Evolutionary conservation across 2,113 vertebrate genomes (phyloP), one percentile per base, ranked within the genome.

Genomic region (Tautogolabrus adspersus): DNA sequence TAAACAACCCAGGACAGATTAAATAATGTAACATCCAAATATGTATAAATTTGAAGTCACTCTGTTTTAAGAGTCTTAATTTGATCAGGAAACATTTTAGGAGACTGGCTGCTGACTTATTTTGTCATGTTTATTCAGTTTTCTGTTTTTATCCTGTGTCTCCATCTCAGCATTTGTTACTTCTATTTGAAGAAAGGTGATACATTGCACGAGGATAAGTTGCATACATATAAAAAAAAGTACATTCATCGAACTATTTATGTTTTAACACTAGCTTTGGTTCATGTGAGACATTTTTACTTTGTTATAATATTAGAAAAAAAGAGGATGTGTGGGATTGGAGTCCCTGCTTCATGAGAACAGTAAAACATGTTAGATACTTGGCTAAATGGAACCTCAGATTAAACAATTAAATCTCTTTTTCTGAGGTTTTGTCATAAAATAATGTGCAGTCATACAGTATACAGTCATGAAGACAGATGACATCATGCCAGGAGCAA

Each of bases 211-310:
- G 5, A 7, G 10, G 10, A 15, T 49, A 18, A 19, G 54, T 75
- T 81, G 81, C 75, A 78, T 67, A 71, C 60, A 63, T 54, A 44
- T 46, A 77, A 66, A 80, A 77, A 66, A 77, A 85, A 72, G 65
- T 89, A 90, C 89, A 92, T 92, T 91, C 87, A 85, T 81, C 84
- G 84, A 82, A 75, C 57, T 59, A 64, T 54, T 74, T 13, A 70
- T 79, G 16, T 55, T 85, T 38, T 69, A 57, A 85, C 75, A 75
- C 84, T 73, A 85, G 81, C 92, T 92, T 93, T 93, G 91, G 91
- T 91, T 92, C 83, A 84, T 49, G 79, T 66, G 58, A 89, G 90
- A 92, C 91, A 91, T 91, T 84, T 92, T 91, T 62, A 87, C 65
- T 77, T 89, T 18, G 64, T 74, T 59, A 68, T 58, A 72, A 74